These are phyloP conservation scores for Thymelicus lineola DNA, from an alignment of 2,888 invertebrate genomes.

Conservation along the genomic window DNA sequence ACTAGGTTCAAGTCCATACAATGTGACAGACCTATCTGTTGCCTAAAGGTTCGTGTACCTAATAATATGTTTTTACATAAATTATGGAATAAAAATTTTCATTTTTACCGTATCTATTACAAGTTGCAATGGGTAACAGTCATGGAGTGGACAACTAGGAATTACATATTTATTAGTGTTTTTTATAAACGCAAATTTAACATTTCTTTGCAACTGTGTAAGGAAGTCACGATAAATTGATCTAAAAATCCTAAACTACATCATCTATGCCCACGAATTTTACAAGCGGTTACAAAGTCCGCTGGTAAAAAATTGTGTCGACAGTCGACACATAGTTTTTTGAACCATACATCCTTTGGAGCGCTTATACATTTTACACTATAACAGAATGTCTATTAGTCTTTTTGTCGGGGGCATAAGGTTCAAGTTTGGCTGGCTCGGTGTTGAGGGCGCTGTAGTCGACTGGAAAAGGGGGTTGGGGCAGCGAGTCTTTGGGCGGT, in stretches of 20 bases:
- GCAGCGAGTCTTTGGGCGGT: constrained; percentile 82
- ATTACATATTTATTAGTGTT: not conserved
- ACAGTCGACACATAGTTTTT: not conserved
- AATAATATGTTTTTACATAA: not conserved
- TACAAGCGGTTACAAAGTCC: not conserved
- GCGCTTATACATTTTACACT: constrained; percentile 67
- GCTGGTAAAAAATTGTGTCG: constrained; percentile 5
- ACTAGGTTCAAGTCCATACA: not conserved
- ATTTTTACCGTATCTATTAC: not conserved
- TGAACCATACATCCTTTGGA: not conserved
- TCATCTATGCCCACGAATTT: not conserved
- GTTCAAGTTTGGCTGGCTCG: constrained; percentile 88
- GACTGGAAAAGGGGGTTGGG: constrained; percentile 88
- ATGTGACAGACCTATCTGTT: not conserved
- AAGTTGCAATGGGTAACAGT: not conserved
- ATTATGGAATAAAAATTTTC: too few relatives aligned
- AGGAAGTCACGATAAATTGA: constrained; percentile 3
- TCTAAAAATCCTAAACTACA: constrained; percentile 5
- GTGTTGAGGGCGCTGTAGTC: constrained; percentile 91
- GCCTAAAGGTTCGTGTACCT: not conserved
- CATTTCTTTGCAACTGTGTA: constrained; percentile 7
- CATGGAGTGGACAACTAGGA: not conserved
- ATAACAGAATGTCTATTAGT: constrained; percentile 89
- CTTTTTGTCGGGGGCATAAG: constrained; percentile 88
- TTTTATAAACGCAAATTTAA: not conserved